Evolutionary conservation across 2,797 vertebrate genomes (phyloP).

Genomic region (Sebastes diploproa): DNA sequence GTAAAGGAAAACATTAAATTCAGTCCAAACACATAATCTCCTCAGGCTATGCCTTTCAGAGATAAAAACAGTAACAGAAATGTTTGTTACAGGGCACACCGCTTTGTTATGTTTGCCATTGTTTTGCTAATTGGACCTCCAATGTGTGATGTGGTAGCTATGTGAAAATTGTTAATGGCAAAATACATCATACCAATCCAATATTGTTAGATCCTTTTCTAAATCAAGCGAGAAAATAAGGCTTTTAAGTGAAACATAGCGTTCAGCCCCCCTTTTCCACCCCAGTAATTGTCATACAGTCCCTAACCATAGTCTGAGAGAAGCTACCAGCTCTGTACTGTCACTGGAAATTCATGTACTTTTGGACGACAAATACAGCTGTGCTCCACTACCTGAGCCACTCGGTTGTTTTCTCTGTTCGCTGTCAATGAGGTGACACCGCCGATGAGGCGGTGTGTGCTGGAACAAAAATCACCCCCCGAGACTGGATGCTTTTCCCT

Average conservation of each 20-base stretch:
- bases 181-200: not conserved
- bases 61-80: too few species aligned
- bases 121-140: not conserved
- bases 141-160: not conserved
- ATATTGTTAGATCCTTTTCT: not conserved
- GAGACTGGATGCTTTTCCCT: slow-evolving; percentile 51
- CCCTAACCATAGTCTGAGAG: not conserved
- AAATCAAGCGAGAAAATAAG: not conserved
- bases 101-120: too few species aligned
- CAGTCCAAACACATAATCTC: too few species aligned
- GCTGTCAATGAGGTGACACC: slow-evolving; percentile 62
- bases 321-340: not conserved
- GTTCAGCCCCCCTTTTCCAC: not conserved
- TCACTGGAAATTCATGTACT: slow-evolving; percentile 19
- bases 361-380: slow-evolving; percentile 29
- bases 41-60: too few species aligned
- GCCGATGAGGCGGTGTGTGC: slow-evolving; percentile 47
- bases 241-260: not conserved
- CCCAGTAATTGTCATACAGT: not conserved
- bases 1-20: too few species aligned
- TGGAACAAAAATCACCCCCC: slow-evolving; percentile 63
- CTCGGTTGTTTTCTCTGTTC: slow-evolving; percentile 53
- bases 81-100: too few species aligned
- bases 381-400: slow-evolving; percentile 17
- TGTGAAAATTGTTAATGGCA: not conserved